Percentiles rank a stretch among this genome's conserved stretches.
These are phyloP conservation scores for Littorina saxatilis DNA, from an alignment of 1,140 invertebrate genomes.

Conservation along the genomic window DNA sequence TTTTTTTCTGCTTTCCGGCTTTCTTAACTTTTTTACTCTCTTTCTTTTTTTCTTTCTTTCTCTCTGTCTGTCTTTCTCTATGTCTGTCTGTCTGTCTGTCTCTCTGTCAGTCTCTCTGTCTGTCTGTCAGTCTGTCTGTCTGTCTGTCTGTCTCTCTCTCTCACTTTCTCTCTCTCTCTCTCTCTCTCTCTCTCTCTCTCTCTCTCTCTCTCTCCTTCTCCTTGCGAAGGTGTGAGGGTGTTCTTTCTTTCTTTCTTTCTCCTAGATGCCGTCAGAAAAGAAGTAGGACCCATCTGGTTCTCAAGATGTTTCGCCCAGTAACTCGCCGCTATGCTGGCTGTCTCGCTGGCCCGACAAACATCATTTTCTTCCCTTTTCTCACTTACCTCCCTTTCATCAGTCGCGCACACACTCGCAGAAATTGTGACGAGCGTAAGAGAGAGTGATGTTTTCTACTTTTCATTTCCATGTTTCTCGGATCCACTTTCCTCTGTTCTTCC, in stretches of 20 bases:
- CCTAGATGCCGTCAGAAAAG: too few species aligned
- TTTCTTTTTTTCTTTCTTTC: neutral
- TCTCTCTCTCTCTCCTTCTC: slow-evolving; percentile 3
- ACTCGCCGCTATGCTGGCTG: too few species aligned
- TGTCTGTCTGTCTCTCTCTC: neutral
- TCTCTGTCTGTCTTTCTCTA: neutral
- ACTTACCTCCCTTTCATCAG: too few species aligned
- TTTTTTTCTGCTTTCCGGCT: neutral
- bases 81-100: neutral
- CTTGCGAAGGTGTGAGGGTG: too few species aligned
- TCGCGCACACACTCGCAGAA: too few species aligned
- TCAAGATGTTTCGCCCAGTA: neutral
- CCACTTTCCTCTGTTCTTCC: neutral
- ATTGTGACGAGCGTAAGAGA: too few species aligned
- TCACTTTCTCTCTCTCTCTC: neutral
- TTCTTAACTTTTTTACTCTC: too few species aligned
- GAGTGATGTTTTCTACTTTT: too few species aligned
- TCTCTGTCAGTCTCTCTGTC: neutral
- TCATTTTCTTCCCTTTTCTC: too few species aligned
- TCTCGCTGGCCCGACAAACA: too few species aligned
- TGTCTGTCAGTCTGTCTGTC: neutral
- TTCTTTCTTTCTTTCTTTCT: too few species aligned
- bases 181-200: neutral
- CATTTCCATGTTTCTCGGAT: neutral
- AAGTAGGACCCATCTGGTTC: neutral